Conservation (phyloP, 2,797 vertebrate species). For the Macropus fuliginosus region DNA sequence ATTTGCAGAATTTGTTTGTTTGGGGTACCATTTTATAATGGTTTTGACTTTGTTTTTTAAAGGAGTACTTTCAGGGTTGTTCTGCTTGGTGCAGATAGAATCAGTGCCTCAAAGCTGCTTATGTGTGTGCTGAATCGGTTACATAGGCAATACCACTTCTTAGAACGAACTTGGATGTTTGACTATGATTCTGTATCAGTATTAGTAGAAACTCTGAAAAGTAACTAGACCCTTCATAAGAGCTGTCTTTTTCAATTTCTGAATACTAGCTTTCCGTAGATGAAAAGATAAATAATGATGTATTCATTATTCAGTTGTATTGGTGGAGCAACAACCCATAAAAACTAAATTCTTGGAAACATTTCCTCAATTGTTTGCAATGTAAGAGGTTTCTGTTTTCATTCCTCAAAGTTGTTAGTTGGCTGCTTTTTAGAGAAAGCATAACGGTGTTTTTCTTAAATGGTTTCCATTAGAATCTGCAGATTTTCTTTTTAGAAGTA, state of each 20-base stretch:
- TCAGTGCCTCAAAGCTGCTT: background rate
- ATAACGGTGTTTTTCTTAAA: constrained; percentile 1
- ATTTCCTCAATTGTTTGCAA: constrained; percentile 39
- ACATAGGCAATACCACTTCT: background rate
- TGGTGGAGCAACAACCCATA: background rate
- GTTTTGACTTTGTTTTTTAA: constrained; percentile 23
- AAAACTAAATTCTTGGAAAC: constrained; percentile 23
- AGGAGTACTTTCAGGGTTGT: background rate
- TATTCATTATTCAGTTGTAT: background rate
- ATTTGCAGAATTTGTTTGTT: constrained; percentile 37
- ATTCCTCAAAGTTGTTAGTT: background rate
- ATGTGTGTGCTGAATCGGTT: background rate
- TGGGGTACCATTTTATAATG: constrained; percentile 31
- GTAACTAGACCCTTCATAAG: background rate
- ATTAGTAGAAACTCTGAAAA: constrained; percentile 36
- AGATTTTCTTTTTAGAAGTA: constrained; percentile 66
- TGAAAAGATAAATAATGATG: background rate
- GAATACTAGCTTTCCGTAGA: background rate
- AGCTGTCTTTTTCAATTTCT: background rate
- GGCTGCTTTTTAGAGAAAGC: constrained; percentile 1
- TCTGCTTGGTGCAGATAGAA: background rate
- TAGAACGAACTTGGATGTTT: background rate
- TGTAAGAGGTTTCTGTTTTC: background rate
- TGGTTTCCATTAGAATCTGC: constrained; percentile 1
- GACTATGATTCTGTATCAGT: background rate